A percentile compares a stretch with the other conserved stretches of the same genome.
Conservation (phyloP, 2,888 invertebrate genomes). For the Sipha maydis region DNA sequence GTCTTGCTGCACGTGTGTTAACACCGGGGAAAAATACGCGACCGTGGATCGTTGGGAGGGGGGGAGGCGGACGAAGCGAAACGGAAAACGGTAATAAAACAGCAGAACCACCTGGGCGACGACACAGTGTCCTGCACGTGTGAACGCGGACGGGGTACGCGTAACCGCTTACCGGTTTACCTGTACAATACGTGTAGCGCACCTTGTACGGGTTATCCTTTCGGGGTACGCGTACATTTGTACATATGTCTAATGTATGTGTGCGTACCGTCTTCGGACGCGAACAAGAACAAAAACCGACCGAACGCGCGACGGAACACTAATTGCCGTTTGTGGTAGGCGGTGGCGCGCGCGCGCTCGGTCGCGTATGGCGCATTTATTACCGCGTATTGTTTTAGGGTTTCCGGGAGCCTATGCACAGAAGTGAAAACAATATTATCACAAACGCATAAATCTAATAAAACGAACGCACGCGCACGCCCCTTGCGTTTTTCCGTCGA, state of each 20-base stretch:
- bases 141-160: not conserved
- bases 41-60: not conserved
- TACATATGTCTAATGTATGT: no score
- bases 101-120: constrained; percentile 33
- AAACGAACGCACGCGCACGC: not conserved
- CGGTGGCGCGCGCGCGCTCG: not conserved
- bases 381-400: constrained; percentile 50
- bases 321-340: constrained; percentile 28
- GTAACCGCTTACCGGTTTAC: not conserved
- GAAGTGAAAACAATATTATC: constrained; percentile 19
- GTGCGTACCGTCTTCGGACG: no score
- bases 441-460: constrained; percentile 53
- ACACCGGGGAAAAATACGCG: no score
- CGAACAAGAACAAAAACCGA: constrained; percentile 57
- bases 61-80: not conserved
- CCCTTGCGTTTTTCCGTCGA: not conserved
- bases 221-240: no score
- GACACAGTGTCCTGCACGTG: not conserved
- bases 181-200: no score
- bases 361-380: constrained; percentile 46
- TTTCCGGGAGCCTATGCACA: constrained; percentile 45
- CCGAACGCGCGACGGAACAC: constrained; percentile 44
- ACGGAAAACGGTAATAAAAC: constrained; percentile 6
- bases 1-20: no score
- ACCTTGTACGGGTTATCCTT: no score